phyloP scores from a whole-genome alignment of 1,140 invertebrate species.

The Choristoneura fumiferana region DNA sequence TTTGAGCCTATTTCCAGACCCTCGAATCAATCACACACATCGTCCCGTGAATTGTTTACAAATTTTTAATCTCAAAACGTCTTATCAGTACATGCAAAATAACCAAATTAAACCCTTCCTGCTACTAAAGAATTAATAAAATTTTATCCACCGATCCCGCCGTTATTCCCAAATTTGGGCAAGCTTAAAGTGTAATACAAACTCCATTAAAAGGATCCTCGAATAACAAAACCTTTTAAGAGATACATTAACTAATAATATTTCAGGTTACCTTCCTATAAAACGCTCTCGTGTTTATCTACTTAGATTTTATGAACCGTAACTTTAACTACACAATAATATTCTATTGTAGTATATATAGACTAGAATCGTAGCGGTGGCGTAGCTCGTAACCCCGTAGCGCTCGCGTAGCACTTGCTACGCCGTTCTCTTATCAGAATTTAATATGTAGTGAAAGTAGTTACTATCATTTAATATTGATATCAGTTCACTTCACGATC shows the following conservation, averaged over 20 bases:
- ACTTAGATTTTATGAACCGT: slow-evolving; percentile 10
- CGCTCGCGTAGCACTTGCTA: slow-evolving; percentile 5
- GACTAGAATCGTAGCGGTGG: background rate
- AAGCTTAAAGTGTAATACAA: slow-evolving; percentile 15
- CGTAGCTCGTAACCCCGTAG: slow-evolving; percentile 17
- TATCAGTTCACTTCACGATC: no score
- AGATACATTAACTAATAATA: slow-evolving; percentile 2
- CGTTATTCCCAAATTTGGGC: background rate
- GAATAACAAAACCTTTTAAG: slow-evolving; percentile 1
- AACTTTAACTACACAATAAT: slow-evolving; percentile 7
- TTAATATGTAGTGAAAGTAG: no score
- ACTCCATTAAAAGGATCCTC: slow-evolving; percentile 8
- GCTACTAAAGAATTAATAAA: background rate
- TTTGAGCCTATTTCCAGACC: no score
- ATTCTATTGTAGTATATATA: slow-evolving; percentile 8
- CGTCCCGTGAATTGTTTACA: no score
- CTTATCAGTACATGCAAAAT: no score
- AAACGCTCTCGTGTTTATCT: slow-evolving; percentile 6
- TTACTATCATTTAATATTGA: no score
- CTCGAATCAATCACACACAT: no score
- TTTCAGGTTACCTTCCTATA: slow-evolving; percentile 3
- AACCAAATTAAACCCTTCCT: no score
- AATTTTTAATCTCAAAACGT: no score
- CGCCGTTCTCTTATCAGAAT: background rate
- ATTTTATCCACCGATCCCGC: background rate